Conservation (phyloP, 2,888 invertebrate species). For the Dioctria linearis region DNA sequence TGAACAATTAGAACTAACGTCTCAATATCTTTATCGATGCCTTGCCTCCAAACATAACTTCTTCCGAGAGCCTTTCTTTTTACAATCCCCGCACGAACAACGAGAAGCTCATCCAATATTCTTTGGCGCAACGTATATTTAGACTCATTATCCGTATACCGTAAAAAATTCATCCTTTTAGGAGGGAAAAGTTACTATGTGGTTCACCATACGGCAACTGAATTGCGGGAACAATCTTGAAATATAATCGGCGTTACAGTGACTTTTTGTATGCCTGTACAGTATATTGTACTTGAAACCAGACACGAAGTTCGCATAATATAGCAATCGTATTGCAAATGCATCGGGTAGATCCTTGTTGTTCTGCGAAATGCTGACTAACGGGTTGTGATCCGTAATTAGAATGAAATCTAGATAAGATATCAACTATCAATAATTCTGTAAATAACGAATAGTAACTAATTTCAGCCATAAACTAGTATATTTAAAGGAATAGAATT, state of each 20-base stretch:
- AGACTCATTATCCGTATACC: conserved; percentile 59
- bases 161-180: conserved; percentile 55
- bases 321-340: conserved; percentile 56
- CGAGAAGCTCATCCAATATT: conserved; percentile 60
- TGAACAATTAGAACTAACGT: background rate
- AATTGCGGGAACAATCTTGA: background rate
- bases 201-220: background rate
- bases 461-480: too few species aligned
- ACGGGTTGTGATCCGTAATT: conserved; percentile 55
- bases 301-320: conserved; percentile 57
- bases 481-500: too few species aligned
- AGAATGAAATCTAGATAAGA: conserved; percentile 56
- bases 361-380: conserved; percentile 50
- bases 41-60: too few species aligned
- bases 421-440: too few species aligned
- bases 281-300: conserved; percentile 58
- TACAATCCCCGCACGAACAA: conserved; percentile 62
- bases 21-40: conserved; percentile 63
- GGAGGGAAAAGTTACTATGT: background rate
- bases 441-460: too few species aligned
- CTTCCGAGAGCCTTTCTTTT: conserved; percentile 63
- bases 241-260: background rate
- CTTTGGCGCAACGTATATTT: conserved; percentile 38
- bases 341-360: conserved; percentile 57
- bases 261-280: conserved; percentile 55